Percentiles rank a stretch among this genome's conserved stretches.
These are phyloP conservation scores for Ammodytes marinus DNA, from an alignment of 2,113 vertebrate species.

Conservation along the genomic window DNA sequence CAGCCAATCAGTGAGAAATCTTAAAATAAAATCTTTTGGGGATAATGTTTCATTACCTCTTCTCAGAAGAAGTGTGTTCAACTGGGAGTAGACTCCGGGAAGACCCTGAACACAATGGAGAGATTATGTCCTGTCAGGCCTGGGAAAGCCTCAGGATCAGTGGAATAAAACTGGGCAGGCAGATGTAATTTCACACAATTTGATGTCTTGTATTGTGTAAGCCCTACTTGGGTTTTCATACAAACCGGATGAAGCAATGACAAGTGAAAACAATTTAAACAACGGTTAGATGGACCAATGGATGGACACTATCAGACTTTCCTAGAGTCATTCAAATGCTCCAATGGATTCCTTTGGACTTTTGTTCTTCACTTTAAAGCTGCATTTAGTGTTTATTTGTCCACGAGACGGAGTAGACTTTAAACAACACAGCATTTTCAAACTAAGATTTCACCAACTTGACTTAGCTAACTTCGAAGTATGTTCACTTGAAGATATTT, in stretches of 20 bases:
- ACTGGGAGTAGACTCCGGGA: neutral
- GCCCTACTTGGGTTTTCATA: neutral
- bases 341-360: neutral
- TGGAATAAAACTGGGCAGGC: neutral
- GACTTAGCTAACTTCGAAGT: neutral
- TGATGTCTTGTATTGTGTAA: too few relatives aligned
- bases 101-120: neutral
- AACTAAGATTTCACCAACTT: neutral
- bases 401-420: conserved; percentile 25
- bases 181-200: too few relatives aligned
- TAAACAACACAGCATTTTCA: neutral
- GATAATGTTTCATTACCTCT: neutral
- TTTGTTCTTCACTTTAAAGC: neutral
- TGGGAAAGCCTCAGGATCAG: neutral
- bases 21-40: neutral
- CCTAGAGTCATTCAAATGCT: neutral
- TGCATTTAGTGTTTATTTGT: neutral
- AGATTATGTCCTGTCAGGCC: neutral
- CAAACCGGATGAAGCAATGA: neutral
- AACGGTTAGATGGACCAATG: neutral
- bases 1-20: neutral
- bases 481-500: neutral
- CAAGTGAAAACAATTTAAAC: neutral
- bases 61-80: neutral
- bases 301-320: neutral